Evolutionary conservation across 2,113 vertebrate genomes (phyloP).

Genomic region (Theropithecus gelada): DNA sequence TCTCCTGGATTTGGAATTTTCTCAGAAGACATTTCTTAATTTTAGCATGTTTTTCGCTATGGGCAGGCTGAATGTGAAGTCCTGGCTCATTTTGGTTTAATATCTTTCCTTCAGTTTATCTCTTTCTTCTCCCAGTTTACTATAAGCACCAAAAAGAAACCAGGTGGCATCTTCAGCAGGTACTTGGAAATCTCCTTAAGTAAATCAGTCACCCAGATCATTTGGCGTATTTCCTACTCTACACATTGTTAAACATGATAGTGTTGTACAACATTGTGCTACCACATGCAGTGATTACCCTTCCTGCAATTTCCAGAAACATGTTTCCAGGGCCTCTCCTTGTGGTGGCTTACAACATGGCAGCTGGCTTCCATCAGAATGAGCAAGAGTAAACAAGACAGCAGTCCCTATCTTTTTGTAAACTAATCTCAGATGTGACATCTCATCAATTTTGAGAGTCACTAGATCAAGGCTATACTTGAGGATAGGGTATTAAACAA

Average conservation of each 20-base stretch:
- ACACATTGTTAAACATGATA: not conserved
- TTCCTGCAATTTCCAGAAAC: not conserved
- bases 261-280: not conserved
- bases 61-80: not conserved
- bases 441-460: not conserved
- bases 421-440: not conserved
- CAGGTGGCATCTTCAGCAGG: not conserved
- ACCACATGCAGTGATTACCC: not conserved
- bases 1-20: not conserved
- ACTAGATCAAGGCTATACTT: not conserved
- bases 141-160: not conserved
- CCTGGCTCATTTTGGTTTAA: not conserved
- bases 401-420: not conserved
- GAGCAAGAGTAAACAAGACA: not conserved
- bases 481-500: not conserved
- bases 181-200: not conserved
- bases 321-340: not conserved
- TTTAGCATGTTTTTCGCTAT: not conserved
- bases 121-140: not conserved
- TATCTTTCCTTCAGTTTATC: not conserved
- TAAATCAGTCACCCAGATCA: not conserved
- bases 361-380: not conserved
- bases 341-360: not conserved
- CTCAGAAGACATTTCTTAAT: not conserved
- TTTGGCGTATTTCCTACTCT: not conserved